Evolutionary conservation across 1,140 invertebrate genomes (phyloP).

Genomic region (Tetramorium simillimum): DNA sequence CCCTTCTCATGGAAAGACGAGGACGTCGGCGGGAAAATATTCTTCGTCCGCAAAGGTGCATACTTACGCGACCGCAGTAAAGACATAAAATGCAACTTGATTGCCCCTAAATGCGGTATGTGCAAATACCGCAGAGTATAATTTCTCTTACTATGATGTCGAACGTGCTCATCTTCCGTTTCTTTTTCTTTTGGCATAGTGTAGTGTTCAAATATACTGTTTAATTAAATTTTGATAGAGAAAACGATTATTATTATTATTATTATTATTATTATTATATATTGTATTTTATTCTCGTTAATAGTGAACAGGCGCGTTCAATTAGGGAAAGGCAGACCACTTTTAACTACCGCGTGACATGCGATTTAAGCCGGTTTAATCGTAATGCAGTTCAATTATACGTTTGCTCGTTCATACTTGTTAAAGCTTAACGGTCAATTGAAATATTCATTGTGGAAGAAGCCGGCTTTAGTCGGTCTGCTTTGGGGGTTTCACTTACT

Average conservation of each 20-base stretch:
- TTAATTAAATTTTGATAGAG: background rate
- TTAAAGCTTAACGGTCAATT: background rate
- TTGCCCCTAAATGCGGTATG: conserved; percentile 27
- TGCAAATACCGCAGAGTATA: background rate
- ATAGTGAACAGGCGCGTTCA: background rate
- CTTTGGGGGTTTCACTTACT: conserved; percentile 1
- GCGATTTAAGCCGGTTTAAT: background rate
- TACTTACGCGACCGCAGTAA: conserved; percentile 37
- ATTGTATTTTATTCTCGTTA: background rate
- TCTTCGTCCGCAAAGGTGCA: background rate
- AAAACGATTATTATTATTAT: background rate
- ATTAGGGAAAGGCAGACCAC: conserved; percentile 8
- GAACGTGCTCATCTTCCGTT: background rate
- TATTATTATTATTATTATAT: too few relatives aligned
- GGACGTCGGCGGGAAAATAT: background rate
- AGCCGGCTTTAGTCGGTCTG: background rate
- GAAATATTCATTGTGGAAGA: background rate
- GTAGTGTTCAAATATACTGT: background rate
- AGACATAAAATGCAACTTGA: conserved; percentile 58
- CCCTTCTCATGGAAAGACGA: conserved; percentile 8
- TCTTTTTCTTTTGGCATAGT: background rate
- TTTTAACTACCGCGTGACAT: conserved; percentile 24
- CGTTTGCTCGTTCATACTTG: background rate
- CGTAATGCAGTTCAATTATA: background rate
- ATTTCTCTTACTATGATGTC: background rate